Evolutionary conservation across 2,113 vertebrate genomes (phyloP), one percentile per base, ranked within the genome.

Genomic region (Clarias batrachus): DNA sequence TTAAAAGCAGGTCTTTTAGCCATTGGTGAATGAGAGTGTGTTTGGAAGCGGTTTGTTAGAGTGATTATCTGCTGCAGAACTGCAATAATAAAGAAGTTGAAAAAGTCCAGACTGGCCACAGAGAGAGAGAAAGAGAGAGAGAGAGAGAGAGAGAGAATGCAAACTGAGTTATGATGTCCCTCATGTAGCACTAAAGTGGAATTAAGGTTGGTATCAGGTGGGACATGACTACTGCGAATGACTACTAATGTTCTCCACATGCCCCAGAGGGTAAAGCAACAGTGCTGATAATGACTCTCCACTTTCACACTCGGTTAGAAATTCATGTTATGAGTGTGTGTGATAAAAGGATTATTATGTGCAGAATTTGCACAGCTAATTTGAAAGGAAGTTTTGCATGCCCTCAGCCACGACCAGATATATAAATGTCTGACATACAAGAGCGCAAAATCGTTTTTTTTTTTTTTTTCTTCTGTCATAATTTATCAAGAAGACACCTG

Each of bases 161-260:
- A 21, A 48, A 74, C 82, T 65, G 59, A 85, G 19, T 65, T 77
- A 77, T 77, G 59, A 78, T 76, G 21, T 27, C 73, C 73, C 83
- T 85, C 16, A 27, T 85, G 71, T 76, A 63, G 59, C 66, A 60
- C 25, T 41, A 78, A 60, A 63, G 83, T 63, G 41, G 73, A 77
- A 77, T 63, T 74, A 85, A 85, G 59, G 83, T 73, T 71, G 66
- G 68, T 84, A 70, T 74, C 82, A 85, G 71, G 56, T 85, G 63
- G 83, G 71, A 85, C 68, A 85, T 52, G 83, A 79, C 54, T 59
- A 79, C 77, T 63, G 71, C 33, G 76, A 85, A 76, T 76, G 83
- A 85, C 73, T 85, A 74, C 83, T 85, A 76, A 85, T 76, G 83
- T 71, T 62, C 33, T 85, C 71, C 71, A 52, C 52, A 27, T 77